phyloP scores from a whole-genome alignment of 1,140 invertebrate species.

The Drosophila paulistorum region DNA sequence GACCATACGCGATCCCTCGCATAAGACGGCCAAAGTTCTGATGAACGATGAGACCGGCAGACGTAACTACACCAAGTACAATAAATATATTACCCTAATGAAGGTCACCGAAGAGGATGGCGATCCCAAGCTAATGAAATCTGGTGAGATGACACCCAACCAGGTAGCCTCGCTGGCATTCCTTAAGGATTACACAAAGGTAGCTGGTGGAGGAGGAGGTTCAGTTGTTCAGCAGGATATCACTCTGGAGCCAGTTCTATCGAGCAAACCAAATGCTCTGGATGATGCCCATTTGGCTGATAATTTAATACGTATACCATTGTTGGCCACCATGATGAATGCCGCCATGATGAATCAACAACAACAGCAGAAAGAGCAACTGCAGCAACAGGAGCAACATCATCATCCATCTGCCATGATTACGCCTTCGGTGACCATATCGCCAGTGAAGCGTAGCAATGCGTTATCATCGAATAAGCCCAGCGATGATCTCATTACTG shows the following conservation, averaged over 20 bases:
- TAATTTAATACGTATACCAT: conserved; percentile 67
- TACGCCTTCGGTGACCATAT: conserved; percentile 83
- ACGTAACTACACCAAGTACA: conserved; percentile 96
- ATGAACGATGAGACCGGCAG: conserved; percentile 96
- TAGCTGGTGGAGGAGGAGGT: conserved; percentile 23
- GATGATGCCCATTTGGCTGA: conserved; percentile 71
- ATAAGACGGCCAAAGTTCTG: conserved; percentile 90
- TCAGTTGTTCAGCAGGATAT: conserved; percentile 64
- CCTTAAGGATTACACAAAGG: conserved; percentile 74
- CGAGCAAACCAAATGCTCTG: conserved; percentile 49
- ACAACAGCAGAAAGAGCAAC: conserved; percentile 58
- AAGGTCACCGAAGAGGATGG: conserved; percentile 83
- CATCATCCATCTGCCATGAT: conserved; percentile 71
- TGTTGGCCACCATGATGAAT: conserved; percentile 74
- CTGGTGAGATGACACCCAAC: conserved; percentile 82
- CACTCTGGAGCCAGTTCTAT: conserved; percentile 65
- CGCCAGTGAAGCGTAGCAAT: conserved; percentile 74
- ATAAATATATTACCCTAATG: conserved; percentile 92
- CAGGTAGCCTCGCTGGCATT: conserved; percentile 81
- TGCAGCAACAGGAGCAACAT: conserved; percentile 50
- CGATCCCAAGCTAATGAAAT: conserved; percentile 82
- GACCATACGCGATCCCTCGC: conserved; percentile 90
- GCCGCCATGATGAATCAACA: conserved; percentile 82
- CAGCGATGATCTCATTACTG: conserved; percentile 76
- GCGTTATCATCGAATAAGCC: conserved; percentile 56